Base-by-base conservation (phyloP, 2,888 invertebrate genomes). In the Arge pagana region DNA sequence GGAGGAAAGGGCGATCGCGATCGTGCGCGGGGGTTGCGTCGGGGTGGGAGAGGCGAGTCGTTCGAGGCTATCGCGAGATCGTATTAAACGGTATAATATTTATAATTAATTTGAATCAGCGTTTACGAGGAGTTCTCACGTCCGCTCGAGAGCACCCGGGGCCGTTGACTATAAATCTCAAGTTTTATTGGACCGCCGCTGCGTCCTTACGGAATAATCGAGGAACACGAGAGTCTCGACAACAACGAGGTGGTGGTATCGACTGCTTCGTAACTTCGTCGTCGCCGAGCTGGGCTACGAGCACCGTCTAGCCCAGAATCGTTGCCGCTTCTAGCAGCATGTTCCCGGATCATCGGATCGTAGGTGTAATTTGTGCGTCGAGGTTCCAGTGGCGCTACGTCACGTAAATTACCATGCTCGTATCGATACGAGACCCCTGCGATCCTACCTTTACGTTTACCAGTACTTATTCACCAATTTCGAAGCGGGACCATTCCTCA, bases 351-450 rank as follows among this genome's bases (percentile, higher is more conserved):
- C 50, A 42, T 51, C 50, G n/a, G n/a, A n/a, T n/a, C n/a, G 36
- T 40, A 35, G 50, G 35, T 51, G 42, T 51, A 43, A 51, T 51
- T 51, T 51, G 50, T 51, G 3, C 19, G n/a, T n/a, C n/a, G 40
- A 51, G 35, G 43, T 51, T 43, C 35, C 23, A 51, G 35, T 43
- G 18, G 50, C 50, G 50, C 15, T 41, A 35, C 21, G 23, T 43
- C 13, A 21, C 26, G 19, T 26, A 43, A 45, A 45, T 45, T 33
- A n/a, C 45, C 23, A 45, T 45, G 31, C 45, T 35, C 10, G 8
- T n/a, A 11, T 23, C 33, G 45, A 45, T 45, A 45, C 45, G 31
- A 45, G 28, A 26, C 10, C n/a, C 2, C 24, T 19, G 23, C 28
- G 18, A n/a, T 24, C 21, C 40, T 15, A 24, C 13, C 16, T 40